Evolutionary conservation across 2,888 invertebrate genomes (phyloP).

Genomic region (Macrophya annulata): DNA sequence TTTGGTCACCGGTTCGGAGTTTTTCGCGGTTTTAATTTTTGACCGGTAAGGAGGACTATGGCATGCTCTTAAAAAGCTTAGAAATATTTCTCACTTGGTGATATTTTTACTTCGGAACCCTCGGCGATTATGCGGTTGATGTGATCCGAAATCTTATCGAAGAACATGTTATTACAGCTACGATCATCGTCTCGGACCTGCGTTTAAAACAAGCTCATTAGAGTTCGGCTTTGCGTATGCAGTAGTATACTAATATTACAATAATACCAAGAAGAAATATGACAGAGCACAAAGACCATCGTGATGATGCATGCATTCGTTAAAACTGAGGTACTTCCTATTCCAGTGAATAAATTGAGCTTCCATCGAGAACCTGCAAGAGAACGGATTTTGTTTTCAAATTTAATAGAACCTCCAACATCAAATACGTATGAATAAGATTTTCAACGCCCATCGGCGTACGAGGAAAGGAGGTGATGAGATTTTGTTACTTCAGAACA

Average conservation of each 20-base stretch:
- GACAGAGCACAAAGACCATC: conserved; percentile 72
- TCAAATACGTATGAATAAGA: too few relatives aligned
- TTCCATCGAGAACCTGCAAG: conserved; percentile 73
- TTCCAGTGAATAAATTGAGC: conserved; percentile 72
- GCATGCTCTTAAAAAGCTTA: background rate
- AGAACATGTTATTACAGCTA: conserved; percentile 60
- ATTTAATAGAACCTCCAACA: too few relatives aligned
- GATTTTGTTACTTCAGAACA: too few relatives aligned
- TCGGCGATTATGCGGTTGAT: conserved; percentile 64
- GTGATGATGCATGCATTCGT: conserved; percentile 68
- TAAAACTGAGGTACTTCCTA: conserved; percentile 68
- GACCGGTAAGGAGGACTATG: too few relatives aligned
- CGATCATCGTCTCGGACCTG: conserved; percentile 63
- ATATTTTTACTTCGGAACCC: conserved; percentile 62
- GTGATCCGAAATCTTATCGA: conserved; percentile 70
- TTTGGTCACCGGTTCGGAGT: too few relatives aligned
- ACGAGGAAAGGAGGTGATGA: too few relatives aligned
- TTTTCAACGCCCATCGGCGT: too few relatives aligned
- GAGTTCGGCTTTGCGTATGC: background rate
- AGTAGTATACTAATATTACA: background rate
- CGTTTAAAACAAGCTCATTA: background rate
- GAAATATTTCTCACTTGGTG: conserved; percentile 66
- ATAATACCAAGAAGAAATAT: conserved; percentile 69
- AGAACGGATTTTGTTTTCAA: too few relatives aligned
- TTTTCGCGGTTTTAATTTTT: too few relatives aligned